Evolutionary conservation across 2,888 invertebrate species (phyloP).

Genomic region (Sycophila texana): DNA sequence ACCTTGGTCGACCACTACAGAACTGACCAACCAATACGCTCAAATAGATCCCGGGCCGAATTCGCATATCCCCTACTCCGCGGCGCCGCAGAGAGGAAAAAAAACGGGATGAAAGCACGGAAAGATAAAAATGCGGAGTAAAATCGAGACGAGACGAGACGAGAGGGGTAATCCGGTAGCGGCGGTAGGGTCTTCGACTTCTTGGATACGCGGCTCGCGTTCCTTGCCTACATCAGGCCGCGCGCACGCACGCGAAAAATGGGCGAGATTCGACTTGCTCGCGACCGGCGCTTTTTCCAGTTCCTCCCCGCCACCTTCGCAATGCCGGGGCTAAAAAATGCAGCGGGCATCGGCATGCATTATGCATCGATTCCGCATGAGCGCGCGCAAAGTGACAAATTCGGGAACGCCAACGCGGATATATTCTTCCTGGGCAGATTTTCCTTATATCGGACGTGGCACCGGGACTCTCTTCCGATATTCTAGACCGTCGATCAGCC

Average conservation of each 20-base stretch:
- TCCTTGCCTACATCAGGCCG: conserved; percentile 43
- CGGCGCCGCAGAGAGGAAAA: not conserved
- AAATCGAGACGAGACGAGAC: not conserved
- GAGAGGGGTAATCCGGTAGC: not conserved
- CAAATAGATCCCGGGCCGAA: too few species aligned
- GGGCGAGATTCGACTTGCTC: conserved; percentile 18
- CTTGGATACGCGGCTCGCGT: conserved; percentile 41
- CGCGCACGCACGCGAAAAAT: conserved; percentile 43
- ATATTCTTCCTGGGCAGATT: too few species aligned
- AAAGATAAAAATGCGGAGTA: not conserved
- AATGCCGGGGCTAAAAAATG: conserved; percentile 42
- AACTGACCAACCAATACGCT: too few species aligned
- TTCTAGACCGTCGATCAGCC: too few species aligned
- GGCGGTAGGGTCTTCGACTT: not conserved
- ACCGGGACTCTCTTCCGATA: too few species aligned
- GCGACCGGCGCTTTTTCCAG: not conserved
- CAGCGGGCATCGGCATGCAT: conserved; percentile 52
- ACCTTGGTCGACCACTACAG: too few species aligned
- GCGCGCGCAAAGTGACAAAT: conserved; percentile 44
- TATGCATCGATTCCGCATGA: conserved; percentile 40
- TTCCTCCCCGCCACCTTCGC: not conserved
- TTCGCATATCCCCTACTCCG: not conserved
- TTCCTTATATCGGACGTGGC: too few species aligned
- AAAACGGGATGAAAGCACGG: not conserved
- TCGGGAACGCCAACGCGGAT: conserved; percentile 11